Percentiles rank a stretch among this genome's conserved stretches.
These are phyloP conservation scores for Ramphastos sulfuratus DNA, from an alignment of 2,113 vertebrate species.

Conservation along the genomic window DNA sequence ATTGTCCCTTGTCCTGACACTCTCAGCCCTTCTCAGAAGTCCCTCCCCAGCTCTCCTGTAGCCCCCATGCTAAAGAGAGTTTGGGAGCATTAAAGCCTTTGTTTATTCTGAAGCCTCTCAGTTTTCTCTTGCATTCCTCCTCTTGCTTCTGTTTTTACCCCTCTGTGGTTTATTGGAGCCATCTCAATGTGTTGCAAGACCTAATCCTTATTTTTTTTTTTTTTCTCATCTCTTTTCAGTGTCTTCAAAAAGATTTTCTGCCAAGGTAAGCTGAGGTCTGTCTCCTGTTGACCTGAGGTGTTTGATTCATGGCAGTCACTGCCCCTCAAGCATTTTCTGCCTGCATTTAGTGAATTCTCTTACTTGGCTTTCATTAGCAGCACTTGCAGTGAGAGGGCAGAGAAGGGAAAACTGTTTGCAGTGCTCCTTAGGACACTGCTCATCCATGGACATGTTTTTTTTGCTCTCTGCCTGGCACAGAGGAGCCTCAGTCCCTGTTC, in stretches of 20 bases:
- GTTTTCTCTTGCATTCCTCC: background rate
- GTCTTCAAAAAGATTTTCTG: conserved; percentile 95
- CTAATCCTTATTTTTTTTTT: conserved; percentile 22
- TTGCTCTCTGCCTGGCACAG: background rate
- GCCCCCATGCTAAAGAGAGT: background rate
- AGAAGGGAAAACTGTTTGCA: background rate
- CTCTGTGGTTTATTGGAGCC: background rate
- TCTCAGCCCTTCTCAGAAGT: too few species aligned
- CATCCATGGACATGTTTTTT: background rate
- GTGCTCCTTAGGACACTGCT: background rate
- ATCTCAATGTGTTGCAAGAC: background rate
- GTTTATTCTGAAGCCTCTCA: background rate
- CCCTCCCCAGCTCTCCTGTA: too few species aligned
- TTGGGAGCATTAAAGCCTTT: background rate
- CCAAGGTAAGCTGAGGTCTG: conserved; percentile 85
- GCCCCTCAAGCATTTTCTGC: background rate
- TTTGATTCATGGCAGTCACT: background rate
- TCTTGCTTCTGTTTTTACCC: background rate
- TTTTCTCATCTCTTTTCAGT: conserved; percentile 77
- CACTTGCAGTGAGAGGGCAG: background rate
- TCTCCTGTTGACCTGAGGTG: background rate
- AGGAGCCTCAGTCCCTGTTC: background rate
- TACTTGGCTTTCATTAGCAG: background rate
- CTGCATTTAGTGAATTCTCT: background rate
- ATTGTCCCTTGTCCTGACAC: too few species aligned